phyloP scores from a whole-genome alignment of 1,140 invertebrate genomes.

The Temnothorax nylanderi region DNA sequence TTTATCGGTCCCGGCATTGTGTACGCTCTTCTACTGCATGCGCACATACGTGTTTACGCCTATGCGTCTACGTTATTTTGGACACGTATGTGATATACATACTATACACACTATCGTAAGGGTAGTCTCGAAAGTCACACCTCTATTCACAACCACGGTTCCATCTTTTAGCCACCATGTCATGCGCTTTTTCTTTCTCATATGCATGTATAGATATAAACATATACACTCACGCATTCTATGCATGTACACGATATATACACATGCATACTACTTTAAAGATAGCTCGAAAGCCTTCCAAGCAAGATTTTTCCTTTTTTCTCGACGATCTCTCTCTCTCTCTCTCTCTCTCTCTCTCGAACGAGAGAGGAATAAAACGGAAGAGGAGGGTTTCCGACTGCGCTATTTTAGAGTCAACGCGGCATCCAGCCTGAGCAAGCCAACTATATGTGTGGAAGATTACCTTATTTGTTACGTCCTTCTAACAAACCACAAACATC shows the following conservation, averaged over 20 bases:
- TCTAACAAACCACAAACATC: conserved; percentile 81
- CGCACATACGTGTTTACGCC: background rate
- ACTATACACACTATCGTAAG: background rate
- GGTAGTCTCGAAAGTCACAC: conserved; percentile 9
- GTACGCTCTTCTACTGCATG: too few species aligned
- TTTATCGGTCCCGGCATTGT: background rate
- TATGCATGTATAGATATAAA: background rate
- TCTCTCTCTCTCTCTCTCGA: background rate
- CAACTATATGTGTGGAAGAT: conserved; percentile 81
- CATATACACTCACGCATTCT: background rate
- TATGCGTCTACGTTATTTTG: background rate
- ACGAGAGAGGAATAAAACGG: conserved; percentile 43
- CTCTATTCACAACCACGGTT: background rate
- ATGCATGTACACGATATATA: conserved; percentile 2
- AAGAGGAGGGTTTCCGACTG: conserved; percentile 35
- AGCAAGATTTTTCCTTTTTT: conserved; percentile 31
- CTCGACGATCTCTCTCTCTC: background rate
- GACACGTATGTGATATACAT: background rate
- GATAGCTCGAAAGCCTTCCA: background rate
- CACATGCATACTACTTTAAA: conserved; percentile 5
- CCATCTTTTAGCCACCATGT: conserved; percentile 11
- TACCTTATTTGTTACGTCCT: conserved; percentile 84
- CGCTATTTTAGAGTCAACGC: conserved; percentile 80
- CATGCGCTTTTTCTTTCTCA: background rate
- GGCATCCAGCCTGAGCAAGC: conserved; percentile 77